Conservation (phyloP, 2,113 vertebrate genomes). For the Gorilla gorilla region DNA sequence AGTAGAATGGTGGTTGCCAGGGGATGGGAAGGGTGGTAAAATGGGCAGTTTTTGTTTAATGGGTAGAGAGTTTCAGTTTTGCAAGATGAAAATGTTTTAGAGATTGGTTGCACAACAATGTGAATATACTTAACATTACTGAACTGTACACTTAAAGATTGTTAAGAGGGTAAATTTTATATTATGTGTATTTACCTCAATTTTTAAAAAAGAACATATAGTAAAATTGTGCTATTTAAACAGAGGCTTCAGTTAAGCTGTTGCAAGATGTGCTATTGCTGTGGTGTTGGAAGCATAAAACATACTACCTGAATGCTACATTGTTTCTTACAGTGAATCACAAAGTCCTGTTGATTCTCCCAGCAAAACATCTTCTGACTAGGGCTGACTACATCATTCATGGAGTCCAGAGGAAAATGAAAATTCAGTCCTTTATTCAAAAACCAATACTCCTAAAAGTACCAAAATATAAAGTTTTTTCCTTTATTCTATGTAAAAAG, state of each 20-base stretch:
- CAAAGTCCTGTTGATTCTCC: not conserved
- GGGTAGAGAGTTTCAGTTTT: not conserved
- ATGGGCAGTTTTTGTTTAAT: not conserved
- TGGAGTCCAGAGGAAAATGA: not conserved
- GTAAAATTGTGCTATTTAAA: not conserved
- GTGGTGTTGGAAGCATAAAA: not conserved
- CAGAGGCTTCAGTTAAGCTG: not conserved
- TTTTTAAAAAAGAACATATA: not conserved
- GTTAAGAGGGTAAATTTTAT: not conserved
- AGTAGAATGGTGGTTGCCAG: not conserved
- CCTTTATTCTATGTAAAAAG: not conserved
- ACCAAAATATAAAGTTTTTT: not conserved
- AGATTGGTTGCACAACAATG: too few species aligned
- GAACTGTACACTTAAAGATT: not conserved
- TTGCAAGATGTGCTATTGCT: not conserved
- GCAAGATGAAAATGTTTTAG: not conserved
- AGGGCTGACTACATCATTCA: not conserved
- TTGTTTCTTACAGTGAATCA: not conserved
- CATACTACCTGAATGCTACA: not conserved
- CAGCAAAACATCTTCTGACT: not conserved
- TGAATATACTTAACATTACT: too few species aligned
- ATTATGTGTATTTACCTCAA: not conserved
- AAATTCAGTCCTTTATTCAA: not conserved
- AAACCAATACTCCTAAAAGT: not conserved
- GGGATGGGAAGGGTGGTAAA: too few species aligned